Evolutionary conservation across 2,888 invertebrate genomes (phyloP).

Genomic region (Bembecia ichneumoniformis): DNA sequence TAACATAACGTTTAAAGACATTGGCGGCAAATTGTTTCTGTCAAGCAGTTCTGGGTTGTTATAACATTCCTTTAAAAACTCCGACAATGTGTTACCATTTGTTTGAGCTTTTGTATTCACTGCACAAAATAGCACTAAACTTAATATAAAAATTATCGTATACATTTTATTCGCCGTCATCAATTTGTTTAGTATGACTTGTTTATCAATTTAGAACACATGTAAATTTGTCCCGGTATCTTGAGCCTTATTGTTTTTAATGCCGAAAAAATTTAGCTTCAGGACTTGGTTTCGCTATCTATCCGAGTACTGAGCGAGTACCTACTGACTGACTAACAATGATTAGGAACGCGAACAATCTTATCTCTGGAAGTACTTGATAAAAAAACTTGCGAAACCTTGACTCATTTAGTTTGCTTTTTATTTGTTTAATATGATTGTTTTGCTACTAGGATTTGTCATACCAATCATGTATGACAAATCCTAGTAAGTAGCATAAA

Average conservation of each 20-base stretch:
- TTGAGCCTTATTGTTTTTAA: no score
- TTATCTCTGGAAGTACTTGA: conserved; percentile 10
- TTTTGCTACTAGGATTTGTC: no score
- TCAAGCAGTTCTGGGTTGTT: conserved; percentile 66
- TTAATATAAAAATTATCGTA: background rate
- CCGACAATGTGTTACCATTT: conserved; percentile 10
- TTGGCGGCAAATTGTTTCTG: conserved; percentile 73
- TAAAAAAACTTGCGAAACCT: conserved; percentile 1
- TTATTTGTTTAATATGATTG: no score
- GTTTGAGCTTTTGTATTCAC: conserved; percentile 6
- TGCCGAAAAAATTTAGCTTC: no score
- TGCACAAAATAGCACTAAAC: conserved; percentile 2
- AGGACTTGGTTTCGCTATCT: background rate
- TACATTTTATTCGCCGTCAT: conserved; percentile 1
- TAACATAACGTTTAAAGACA: conserved; percentile 73
- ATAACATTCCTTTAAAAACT: conserved; percentile 69
- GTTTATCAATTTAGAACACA: background rate
- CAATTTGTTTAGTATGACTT: no score
- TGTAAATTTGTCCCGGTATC: no score
- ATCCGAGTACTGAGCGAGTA: background rate
- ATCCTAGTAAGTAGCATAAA: no score
- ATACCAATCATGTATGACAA: no score
- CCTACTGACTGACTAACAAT: background rate
- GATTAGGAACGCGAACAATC: conserved; percentile 10
- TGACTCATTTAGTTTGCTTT: background rate